Conservation (phyloP, 2,888 invertebrate species). For the Euzophera pinguis region DNA sequence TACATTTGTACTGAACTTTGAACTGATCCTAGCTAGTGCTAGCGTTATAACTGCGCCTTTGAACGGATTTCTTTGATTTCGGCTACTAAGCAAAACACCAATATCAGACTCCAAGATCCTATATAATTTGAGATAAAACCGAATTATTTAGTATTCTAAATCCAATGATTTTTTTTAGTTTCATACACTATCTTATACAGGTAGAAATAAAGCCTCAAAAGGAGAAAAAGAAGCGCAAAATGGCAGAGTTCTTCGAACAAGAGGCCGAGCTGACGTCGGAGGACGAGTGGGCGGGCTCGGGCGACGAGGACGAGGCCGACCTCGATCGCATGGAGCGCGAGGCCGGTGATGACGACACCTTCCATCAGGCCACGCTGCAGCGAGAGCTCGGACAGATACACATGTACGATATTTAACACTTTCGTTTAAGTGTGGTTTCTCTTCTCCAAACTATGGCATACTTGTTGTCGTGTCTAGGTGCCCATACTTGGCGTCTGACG, state of each 20-base stretch:
- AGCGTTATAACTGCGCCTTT: no score
- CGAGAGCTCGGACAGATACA: constrained; percentile 91
- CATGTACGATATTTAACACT: constrained; percentile 77
- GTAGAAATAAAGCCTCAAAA: constrained; percentile 48
- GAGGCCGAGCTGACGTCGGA: constrained; percentile 94
- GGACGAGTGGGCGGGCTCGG: constrained; percentile 91
- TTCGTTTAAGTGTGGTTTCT: neutral
- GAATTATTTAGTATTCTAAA: no score
- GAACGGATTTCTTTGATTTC: no score
- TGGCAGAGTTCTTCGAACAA: constrained; percentile 89
- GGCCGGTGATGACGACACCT: constrained; percentile 90
- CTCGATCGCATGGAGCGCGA: constrained; percentile 91
- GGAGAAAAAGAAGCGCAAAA: constrained; percentile 66
- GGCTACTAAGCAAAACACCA: no score
- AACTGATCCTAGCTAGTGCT: no score
- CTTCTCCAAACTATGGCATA: no score
- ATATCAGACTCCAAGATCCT: no score
- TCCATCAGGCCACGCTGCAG: constrained; percentile 88
- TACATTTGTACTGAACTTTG: no score
- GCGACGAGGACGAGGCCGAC: constrained; percentile 91
- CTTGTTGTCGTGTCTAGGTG: no score
- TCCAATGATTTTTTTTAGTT: no score
- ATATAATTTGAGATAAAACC: no score
- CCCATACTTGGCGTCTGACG: no score
- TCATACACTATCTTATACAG: constrained; percentile 19